Evolutionary conservation across 2,113 vertebrate genomes (phyloP).

Genomic region (Nothocercus nigrocapillus): DNA sequence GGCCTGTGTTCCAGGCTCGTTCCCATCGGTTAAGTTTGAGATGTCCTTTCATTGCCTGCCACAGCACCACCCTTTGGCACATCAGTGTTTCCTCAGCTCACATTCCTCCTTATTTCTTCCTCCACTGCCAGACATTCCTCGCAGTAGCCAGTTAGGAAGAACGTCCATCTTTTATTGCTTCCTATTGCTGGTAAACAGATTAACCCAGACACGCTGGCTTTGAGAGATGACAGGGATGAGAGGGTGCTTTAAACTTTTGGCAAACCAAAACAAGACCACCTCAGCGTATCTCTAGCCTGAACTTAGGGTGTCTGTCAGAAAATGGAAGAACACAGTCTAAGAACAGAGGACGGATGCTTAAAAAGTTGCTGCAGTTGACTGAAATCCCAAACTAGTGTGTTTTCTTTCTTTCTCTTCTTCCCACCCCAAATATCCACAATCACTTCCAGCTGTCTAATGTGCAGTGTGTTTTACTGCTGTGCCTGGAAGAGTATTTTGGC

Average conservation of each 20-base stretch:
- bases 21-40: background rate
- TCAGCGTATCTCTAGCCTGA: background rate
- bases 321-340: background rate
- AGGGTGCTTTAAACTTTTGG: background rate
- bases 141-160: background rate
- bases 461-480: background rate
- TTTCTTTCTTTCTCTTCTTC: background rate
- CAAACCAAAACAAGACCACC: background rate
- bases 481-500: conserved; percentile 45
- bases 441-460: conserved; percentile 35
- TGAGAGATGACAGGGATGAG: background rate
- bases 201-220: fast-evolving
- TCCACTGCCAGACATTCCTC: background rate
- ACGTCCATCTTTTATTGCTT: background rate
- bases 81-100: fast-evolving
- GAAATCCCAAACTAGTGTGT: background rate
- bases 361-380: conserved; percentile 21
- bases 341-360: background rate
- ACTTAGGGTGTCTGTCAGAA: background rate
- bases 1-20: background rate
- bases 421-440: background rate
- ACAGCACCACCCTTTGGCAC: background rate
- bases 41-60: background rate
- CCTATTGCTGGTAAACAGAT: background rate
- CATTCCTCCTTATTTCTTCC: background rate